Conservation (phyloP, 2,888 invertebrate genomes). For the Polydrusus pterygomalis region DNA sequence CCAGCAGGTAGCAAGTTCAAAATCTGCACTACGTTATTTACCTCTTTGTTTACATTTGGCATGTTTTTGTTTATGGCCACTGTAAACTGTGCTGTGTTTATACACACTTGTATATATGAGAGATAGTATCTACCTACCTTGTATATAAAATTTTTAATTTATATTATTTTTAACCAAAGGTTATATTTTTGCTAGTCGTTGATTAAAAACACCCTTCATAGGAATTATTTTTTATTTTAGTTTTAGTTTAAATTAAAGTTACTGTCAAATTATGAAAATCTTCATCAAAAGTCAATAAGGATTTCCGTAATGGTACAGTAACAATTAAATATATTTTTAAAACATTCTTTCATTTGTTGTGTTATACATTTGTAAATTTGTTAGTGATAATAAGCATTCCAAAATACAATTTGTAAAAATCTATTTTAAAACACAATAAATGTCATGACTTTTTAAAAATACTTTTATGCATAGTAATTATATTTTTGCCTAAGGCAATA, state of each 20-base stretch:
- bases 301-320: neutral
- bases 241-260: slow-evolving; percentile 24
- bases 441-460: slow-evolving; percentile 14
- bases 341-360: slow-evolving; percentile 13
- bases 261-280: slow-evolving; percentile 6
- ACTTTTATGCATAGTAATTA: neutral
- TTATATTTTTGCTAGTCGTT: slow-evolving; percentile 69
- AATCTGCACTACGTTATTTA: slow-evolving; percentile 68
- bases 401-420: slow-evolving; percentile 18
- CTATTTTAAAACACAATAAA: slow-evolving; percentile 26
- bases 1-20: slow-evolving; percentile 72
- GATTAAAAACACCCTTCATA: slow-evolving; percentile 26
- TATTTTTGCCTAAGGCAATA: slow-evolving; percentile 44
- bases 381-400: slow-evolving; percentile 38
- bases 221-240: slow-evolving; percentile 18
- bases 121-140: slow-evolving; percentile 41
- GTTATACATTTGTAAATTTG: slow-evolving; percentile 22
- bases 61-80: slow-evolving; percentile 66
- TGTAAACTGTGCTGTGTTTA: slow-evolving; percentile 70
- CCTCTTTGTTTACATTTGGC: slow-evolving; percentile 58
- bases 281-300: neutral
- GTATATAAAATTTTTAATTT: slow-evolving; percentile 52
- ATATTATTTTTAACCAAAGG: slow-evolving; percentile 52
- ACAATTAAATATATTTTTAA: neutral
- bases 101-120: slow-evolving; percentile 55